Percentiles rank a stretch among this genome's conserved stretches.
These are phyloP conservation scores for Drosophila nebulosa DNA, from an alignment of 1,140 invertebrate species.

Conservation along the genomic window DNA sequence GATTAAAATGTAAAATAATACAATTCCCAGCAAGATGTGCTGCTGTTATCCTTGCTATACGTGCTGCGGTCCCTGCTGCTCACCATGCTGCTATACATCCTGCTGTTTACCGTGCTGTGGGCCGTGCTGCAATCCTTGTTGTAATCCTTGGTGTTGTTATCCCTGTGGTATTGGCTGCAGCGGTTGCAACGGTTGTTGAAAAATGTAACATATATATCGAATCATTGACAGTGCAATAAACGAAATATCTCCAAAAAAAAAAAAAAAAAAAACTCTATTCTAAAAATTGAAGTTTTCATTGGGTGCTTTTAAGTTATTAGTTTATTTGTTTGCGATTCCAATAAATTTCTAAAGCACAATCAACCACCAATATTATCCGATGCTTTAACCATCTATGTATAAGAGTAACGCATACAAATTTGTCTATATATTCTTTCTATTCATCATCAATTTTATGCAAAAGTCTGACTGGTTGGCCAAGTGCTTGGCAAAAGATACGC, in stretches of 20 bases:
- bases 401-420: conserved; percentile 18
- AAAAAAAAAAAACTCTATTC: background rate
- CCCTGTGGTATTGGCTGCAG: background rate
- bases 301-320: background rate
- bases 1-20: too few relatives aligned
- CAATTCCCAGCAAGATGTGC: conserved; percentile 5
- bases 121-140: conserved; percentile 9
- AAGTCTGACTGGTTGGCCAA: background rate
- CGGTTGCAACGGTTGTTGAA: background rate
- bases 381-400: background rate
- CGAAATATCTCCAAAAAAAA: background rate
- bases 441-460: conserved; percentile 30
- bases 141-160: conserved; percentile 16
- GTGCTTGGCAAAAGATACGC: conserved; percentile 16
- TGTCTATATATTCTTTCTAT: conserved; percentile 3
- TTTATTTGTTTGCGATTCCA: background rate
- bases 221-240: background rate
- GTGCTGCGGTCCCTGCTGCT: conserved; percentile 17
- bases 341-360: conserved; percentile 7
- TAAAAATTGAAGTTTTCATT: background rate
- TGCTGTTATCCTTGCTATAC: conserved; percentile 10
- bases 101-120: conserved; percentile 4
- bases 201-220: background rate
- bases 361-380: background rate
- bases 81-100: background rate